Conservation (phyloP, 2,797 vertebrate species). For the Tarsius wallacei region DNA sequence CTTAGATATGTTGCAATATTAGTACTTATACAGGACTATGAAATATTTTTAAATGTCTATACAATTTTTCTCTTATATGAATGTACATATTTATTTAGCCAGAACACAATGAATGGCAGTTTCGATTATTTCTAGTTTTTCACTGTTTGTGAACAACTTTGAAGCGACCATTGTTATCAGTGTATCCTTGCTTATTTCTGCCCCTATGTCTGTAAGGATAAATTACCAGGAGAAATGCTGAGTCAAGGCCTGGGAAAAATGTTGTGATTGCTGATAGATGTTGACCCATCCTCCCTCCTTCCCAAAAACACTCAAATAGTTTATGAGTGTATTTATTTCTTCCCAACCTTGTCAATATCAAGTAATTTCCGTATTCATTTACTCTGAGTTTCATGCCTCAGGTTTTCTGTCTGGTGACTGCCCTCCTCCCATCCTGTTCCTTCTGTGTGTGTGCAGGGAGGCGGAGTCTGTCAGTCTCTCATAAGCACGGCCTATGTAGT, state of each 20-base stretch:
- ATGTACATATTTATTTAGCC: neutral
- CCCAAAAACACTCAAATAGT: neutral
- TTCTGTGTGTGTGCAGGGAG: neutral
- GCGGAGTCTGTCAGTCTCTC: accelerated
- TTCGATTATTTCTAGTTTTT: neutral
- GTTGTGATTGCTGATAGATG: slow-evolving; percentile 24
- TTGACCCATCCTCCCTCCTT: neutral
- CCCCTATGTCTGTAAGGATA: neutral
- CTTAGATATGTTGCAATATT: neutral
- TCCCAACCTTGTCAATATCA: neutral
- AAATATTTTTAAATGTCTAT: neutral
- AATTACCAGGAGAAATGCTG: neutral
- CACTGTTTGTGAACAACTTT: neutral
- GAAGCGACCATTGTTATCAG: neutral
- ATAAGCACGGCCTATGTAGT: neutral
- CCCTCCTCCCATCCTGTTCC: neutral
- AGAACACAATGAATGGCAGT: neutral
- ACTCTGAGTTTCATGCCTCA: neutral
- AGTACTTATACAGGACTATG: neutral
- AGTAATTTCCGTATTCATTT: neutral
- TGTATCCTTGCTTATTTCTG: slow-evolving; percentile 21
- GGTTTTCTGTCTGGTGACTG: neutral
- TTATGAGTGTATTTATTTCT: neutral
- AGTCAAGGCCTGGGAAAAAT: neutral
- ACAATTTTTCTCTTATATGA: neutral